These are phyloP conservation scores for Butorides virescens DNA, from an alignment of 2,113 vertebrate species.

Conservation along the genomic window DNA sequence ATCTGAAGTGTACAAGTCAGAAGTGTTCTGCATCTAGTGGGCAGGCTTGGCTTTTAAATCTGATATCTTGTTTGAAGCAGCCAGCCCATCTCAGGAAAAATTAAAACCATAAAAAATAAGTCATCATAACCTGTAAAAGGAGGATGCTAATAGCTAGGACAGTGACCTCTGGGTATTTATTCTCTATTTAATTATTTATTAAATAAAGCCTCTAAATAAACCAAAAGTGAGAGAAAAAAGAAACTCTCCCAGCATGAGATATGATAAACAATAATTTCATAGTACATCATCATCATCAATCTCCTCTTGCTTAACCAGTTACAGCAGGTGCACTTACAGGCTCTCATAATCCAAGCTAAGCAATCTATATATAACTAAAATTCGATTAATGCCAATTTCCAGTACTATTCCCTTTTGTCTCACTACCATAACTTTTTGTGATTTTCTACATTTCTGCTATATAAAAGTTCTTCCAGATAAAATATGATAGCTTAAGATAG, in stretches of 20 bases:
- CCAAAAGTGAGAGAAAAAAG: neutral
- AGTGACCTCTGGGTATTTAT: neutral
- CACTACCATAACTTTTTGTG: neutral
- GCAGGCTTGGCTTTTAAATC: neutral
- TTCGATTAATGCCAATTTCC: neutral
- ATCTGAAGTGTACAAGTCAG: neutral
- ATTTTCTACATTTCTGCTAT: neutral
- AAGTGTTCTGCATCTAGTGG: neutral
- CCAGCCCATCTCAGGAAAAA: neutral
- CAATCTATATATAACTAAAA: neutral
- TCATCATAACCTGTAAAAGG: neutral
- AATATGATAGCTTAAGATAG: neutral
- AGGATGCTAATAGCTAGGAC: neutral
- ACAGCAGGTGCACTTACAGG: neutral
- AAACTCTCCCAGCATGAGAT: neutral
- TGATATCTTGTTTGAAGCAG: neutral
- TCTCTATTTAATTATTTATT: neutral
- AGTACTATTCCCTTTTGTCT: neutral
- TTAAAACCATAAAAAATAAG: neutral
- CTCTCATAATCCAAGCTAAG: neutral
- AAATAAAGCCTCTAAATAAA: constrained; percentile 12
- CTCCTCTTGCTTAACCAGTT: neutral
- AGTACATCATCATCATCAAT: neutral
- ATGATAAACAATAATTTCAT: neutral
- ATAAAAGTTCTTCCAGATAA: neutral